Evolutionary conservation across 2,113 vertebrate species (phyloP).

Genomic region (Rana temporaria): DNA sequence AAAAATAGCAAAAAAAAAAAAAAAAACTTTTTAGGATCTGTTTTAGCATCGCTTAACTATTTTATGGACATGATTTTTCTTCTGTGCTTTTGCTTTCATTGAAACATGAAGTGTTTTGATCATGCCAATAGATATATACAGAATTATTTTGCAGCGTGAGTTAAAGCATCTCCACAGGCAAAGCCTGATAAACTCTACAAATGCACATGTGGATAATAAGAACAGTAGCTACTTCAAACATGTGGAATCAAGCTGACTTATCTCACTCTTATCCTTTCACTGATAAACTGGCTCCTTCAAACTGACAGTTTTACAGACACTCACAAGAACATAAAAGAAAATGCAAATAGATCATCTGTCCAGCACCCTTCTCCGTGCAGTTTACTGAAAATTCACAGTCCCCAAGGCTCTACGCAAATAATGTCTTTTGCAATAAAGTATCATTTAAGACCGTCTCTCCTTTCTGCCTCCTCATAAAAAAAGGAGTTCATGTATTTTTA

Average conservation of each 20-base stretch:
- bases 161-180: constrained; percentile 3
- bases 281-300: constrained; percentile 83
- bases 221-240: constrained; percentile 86
- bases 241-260: constrained; percentile 84
- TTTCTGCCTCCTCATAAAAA: constrained; percentile 43
- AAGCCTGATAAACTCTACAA: constrained; percentile 64
- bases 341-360: constrained; percentile 77
- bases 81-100: too few relatives aligned
- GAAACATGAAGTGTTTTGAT: too few relatives aligned
- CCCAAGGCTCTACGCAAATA: constrained; percentile 71
- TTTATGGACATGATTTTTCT: too few relatives aligned
- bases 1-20: background rate
- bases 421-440: constrained; percentile 67
- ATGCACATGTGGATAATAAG: constrained; percentile 64
- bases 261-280: constrained; percentile 83
- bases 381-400: constrained; percentile 73
- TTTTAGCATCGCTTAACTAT: too few relatives aligned
- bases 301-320: constrained; percentile 78
- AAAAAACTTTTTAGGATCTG: too few relatives aligned
- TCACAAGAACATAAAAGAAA: constrained; percentile 81
- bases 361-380: constrained; percentile 70
- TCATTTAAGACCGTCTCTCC: constrained; percentile 62
- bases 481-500: constrained; percentile 50
- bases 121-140: background rate
- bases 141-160: background rate